A percentile compares a stretch with the other conserved stretches of the same genome.
phyloP scores from a whole-genome alignment of 2,113 vertebrate species.

The Glaucomys volans region DNA sequence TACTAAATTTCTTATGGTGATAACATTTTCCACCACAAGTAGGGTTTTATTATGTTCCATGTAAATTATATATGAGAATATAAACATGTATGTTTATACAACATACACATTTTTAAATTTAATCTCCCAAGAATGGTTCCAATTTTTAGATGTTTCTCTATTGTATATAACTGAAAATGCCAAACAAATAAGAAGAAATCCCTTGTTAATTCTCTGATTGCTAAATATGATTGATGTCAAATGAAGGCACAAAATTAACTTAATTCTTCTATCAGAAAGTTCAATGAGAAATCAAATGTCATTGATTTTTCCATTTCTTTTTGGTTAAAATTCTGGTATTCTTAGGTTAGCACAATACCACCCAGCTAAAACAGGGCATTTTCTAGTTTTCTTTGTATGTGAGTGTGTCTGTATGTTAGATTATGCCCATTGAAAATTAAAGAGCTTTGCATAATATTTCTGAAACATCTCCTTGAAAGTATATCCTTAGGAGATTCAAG shows the following conservation, averaged over 20 bases:
- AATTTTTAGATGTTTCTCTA: neutral
- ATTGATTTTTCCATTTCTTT: neutral
- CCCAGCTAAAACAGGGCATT: neutral
- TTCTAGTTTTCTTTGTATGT: neutral
- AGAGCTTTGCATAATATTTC: neutral
- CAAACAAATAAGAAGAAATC: conserved; percentile 7
- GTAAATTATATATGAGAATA: neutral
- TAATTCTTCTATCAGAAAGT: conserved; percentile 11
- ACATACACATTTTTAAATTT: conserved; percentile 45
- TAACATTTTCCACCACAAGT: neutral
- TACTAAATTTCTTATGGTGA: neutral
- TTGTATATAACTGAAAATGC: neutral
- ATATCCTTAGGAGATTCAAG: no score
- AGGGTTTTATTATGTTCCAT: neutral
- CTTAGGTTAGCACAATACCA: neutral
- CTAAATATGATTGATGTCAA: neutral
- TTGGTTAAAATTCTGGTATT: neutral
- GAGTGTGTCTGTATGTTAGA: neutral
- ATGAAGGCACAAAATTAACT: neutral
- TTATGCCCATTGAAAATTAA: neutral
- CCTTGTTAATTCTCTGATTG: conserved; percentile 29
- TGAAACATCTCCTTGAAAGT: neutral
- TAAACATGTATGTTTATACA: neutral
- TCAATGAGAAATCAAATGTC: neutral
- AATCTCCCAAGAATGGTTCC: neutral